Base-by-base conservation (phyloP, 2,797 vertebrate species). In the Myotis myotis region DNA sequence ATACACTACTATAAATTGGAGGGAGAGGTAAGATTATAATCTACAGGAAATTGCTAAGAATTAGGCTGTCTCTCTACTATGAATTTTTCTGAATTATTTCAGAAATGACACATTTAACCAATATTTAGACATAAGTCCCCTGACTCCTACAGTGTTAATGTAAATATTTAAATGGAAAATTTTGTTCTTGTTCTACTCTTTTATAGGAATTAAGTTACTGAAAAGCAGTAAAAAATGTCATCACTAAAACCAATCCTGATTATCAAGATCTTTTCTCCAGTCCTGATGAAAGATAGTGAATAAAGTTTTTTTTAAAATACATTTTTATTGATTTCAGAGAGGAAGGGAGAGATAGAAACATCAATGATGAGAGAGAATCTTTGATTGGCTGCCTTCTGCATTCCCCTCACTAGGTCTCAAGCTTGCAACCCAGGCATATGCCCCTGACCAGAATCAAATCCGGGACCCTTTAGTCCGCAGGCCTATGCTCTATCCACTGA, bases 141-240 rank as follows among this genome's bases (percentile, higher is more conserved):
- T 85, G 33, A 74, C 76, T 85, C 25, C 66, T 72, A 0, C 70
- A 20, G 47, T 64, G 38, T 64, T 86, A 70, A 53, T 53, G 28
- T 47, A 84, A 66, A 93, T 93, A 94, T 90, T 81, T 75, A 84
- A 91, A 38, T 51, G 84, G 72, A 74, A 78, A 87, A 38, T 84
- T 80, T 28, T 78, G 53, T 76, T 53, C 30, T 92, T n/a, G 17
- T 83, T 88, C 68, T 51, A 6, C 38, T 74, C 49, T 51, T 94
- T 60, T 81, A 68, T 44, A 68, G 41, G 62, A 92, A 87, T 53
- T 82, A 64, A 60, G 53, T 85, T 80, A 85, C 4, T 90, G 81
- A 68, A 94, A 71, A 92, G 60, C 36, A 38, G 49, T 93, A 74
- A 75, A 80, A 92, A 55, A 55, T 68, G 28, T 91, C 71, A 44